A percentile compares a stretch with the other conserved stretches of the same genome.
phyloP scores from a whole-genome alignment of 2,797 vertebrate species.

The Erethizon dorsatum region DNA sequence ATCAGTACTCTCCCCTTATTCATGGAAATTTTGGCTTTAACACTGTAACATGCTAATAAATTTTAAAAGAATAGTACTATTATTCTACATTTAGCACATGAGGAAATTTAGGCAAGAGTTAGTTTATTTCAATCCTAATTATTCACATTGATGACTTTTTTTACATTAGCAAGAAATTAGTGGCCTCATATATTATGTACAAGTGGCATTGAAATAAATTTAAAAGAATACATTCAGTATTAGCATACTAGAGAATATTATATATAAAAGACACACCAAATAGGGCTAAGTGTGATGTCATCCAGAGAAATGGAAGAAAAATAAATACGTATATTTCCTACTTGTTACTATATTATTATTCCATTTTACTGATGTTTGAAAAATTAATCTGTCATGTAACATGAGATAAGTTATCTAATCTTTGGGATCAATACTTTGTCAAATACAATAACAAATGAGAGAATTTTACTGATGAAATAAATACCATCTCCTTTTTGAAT shows the following conservation, averaged over 20 bases:
- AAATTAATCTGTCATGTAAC: neutral
- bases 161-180: neutral
- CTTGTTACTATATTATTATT: neutral
- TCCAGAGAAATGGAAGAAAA: neutral
- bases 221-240: neutral
- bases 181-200: neutral
- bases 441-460: slow-evolving; percentile 33
- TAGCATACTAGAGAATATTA: neutral
- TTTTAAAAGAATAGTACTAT: neutral
- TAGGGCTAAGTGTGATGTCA: neutral
- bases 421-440: neutral
- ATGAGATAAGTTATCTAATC: neutral
- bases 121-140: neutral
- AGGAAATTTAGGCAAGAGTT: neutral
- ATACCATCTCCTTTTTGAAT: neutral
- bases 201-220: neutral
- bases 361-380: neutral
- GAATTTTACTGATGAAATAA: neutral
- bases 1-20: neutral
- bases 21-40: neutral
- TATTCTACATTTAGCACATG: neutral
- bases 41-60: neutral
- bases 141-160: neutral
- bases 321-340: neutral
- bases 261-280: too few species aligned